phyloP scores from a whole-genome alignment of 2,113 vertebrate species.

The Dunckerocampus dactyliophorus region DNA sequence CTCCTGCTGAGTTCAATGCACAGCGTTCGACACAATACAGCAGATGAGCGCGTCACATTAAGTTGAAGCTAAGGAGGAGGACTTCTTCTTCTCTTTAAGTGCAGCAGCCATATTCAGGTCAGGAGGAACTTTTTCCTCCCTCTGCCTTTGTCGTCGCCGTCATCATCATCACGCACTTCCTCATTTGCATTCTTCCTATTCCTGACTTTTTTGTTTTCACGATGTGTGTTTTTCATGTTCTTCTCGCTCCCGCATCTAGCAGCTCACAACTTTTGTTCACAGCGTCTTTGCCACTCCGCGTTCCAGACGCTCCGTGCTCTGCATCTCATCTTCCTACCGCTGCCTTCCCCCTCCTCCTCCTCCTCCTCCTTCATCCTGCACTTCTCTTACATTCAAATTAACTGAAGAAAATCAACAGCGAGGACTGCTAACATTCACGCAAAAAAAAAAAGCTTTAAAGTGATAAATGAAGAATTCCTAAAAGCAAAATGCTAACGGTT shows the following conservation, averaged over 20 bases:
- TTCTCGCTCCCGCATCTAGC: slow-evolving; percentile 38
- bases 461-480: too few species aligned
- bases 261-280: slow-evolving; percentile 40
- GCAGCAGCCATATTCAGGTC: slow-evolving; percentile 59
- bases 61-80: slow-evolving; percentile 43
- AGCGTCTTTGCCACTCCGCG: slow-evolving; percentile 44
- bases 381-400: not conserved
- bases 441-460: too few species aligned
- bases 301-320: slow-evolving; percentile 14
- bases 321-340: slow-evolving; percentile 16
- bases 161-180: slow-evolving; percentile 9
- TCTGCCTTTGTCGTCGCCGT: slow-evolving; percentile 22
- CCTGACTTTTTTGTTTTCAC: slow-evolving; percentile 25
- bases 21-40: slow-evolving; percentile 34
- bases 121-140: slow-evolving; percentile 61
- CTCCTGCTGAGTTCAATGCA: slow-evolving; percentile 36
- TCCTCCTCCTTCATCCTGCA: not conserved
- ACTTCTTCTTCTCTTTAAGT: slow-evolving; percentile 43
- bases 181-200: slow-evolving; percentile 53
- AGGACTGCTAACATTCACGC: too few species aligned
- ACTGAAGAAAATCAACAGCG: too few species aligned
- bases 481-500: too few species aligned
- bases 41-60: slow-evolving; percentile 44
- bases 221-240: slow-evolving; percentile 18
- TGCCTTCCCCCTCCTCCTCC: slow-evolving; percentile 1